Percentiles rank a stretch among this genome's conserved stretches.
These are phyloP conservation scores for Muscidifurax raptorellus DNA, from an alignment of 1,140 invertebrate species.

Conservation along the genomic window DNA sequence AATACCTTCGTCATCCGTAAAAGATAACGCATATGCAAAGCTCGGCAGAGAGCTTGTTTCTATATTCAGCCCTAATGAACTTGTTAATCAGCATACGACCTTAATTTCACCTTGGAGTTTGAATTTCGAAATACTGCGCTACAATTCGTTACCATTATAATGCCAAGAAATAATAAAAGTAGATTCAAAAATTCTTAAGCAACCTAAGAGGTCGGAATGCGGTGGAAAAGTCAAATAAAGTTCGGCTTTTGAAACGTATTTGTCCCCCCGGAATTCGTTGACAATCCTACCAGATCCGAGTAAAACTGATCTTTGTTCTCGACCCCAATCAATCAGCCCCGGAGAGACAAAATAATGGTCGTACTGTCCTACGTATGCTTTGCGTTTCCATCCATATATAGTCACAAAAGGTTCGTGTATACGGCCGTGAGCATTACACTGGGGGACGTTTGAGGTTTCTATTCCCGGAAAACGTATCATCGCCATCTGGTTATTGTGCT, in stretches of 20 bases:
- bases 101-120: neutral
- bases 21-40: constrained; percentile 41
- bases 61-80: neutral
- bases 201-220: constrained; percentile 1
- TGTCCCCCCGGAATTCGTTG: neutral
- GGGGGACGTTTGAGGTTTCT: constrained; percentile 23
- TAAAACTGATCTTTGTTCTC: constrained; percentile 9
- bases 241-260: neutral
- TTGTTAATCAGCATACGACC: neutral
- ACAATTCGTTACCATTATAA: too few relatives aligned
- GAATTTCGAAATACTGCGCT: too few relatives aligned
- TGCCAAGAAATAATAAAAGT: neutral
- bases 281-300: neutral
- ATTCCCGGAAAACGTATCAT: constrained; percentile 9
- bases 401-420: neutral
- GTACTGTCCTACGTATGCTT: neutral
- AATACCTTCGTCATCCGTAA: constrained; percentile 11
- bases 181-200: neutral
- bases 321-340: constrained; percentile 3
- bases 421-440: neutral
- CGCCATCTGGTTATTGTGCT: constrained; percentile 28
- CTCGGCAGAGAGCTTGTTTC: neutral
- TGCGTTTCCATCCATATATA: neutral
- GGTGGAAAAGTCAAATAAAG: constrained; percentile 18
- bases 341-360: constrained; percentile 27